A percentile compares a stretch with the other conserved stretches of the same genome.
These are phyloP conservation scores for Schizothorax lantsangensis DNA, from an alignment of 2,797 vertebrate species.

Conservation along the genomic window DNA sequence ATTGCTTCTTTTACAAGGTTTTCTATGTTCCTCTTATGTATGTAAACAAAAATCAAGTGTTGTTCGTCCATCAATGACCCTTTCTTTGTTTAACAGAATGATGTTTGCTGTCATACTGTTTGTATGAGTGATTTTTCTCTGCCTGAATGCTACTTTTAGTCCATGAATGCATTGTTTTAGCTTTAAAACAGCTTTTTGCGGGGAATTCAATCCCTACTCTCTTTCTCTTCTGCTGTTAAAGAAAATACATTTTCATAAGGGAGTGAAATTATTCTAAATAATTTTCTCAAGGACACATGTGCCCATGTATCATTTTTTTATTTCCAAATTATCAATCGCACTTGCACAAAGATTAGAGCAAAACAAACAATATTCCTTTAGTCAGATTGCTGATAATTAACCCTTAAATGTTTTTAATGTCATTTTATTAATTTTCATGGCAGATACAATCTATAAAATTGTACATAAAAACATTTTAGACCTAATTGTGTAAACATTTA, in stretches of 20 bases:
- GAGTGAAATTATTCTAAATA: too few relatives aligned
- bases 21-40: neutral
- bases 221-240: neutral
- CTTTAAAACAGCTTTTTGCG: neutral
- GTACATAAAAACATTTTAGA: neutral
- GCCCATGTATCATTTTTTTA: too few relatives aligned
- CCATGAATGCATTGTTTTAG: neutral
- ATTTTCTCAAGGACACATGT: neutral
- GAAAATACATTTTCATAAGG: neutral
- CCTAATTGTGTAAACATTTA: neutral
- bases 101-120: neutral
- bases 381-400: neutral
- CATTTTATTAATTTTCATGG: neutral
- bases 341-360: too few relatives aligned
- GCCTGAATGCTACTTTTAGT: slow-evolving; percentile 7
- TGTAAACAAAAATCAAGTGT: neutral
- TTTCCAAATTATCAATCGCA: neutral
- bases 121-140: slow-evolving; percentile 17
- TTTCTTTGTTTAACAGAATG: neutral
- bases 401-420: too few relatives aligned
- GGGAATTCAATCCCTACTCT: neutral
- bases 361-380: neutral
- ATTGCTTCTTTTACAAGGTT: neutral
- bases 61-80: neutral
- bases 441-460: neutral